Base-by-base conservation (phyloP, 2,888 invertebrate genomes). In the Apodemia zela region DNA sequence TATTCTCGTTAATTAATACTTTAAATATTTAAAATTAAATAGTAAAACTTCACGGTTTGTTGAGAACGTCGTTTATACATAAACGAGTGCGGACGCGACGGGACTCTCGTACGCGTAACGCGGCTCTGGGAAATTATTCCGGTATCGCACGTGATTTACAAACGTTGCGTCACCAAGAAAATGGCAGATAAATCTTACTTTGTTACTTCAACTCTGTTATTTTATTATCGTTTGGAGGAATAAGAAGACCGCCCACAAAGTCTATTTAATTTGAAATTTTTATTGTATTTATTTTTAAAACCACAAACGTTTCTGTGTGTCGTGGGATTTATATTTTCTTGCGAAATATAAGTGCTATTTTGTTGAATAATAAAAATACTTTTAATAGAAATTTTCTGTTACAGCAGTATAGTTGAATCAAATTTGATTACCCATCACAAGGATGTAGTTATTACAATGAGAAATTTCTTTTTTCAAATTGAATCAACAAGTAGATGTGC, bases 61-160 rank as follows among this genome's bases (percentile, higher is more conserved):
- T 15, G 4, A 54, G 7, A 15, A 25, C 21, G 2, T n/a, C 18
- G 21, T 3, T 51, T 21, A 21, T 21, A 11, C 7, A 38, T 3
- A 38, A 4, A 51, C 11, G 54, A 15, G 25, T 25, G 60, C n/a
- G n/a, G 0, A 6, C n/a, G 45, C n/a, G n/a, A 6, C 45, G 6
- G 7, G 6, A 45, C n/a, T 45, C 15, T 62, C 64, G 65, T 62
- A 57, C 62, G 13, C 38, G 38, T 38, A 38, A 38, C 38, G 63
- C 66, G 61, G 25, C 33, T 63, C 57, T 47, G 58, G 63, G 58
- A 64, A 66, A 61, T 65, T 69, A 72, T 71, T 72, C 66, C 63
- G 64, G 68, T 59, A 29, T 60, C 25, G 68, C 72, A 67, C 72
- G 72, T 71, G 72, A 71, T 59, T 68, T 42, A 51, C 61, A 54